These are phyloP conservation scores for Tiliacea aurago DNA, from an alignment of 2,888 invertebrate genomes.

Conservation along the genomic window DNA sequence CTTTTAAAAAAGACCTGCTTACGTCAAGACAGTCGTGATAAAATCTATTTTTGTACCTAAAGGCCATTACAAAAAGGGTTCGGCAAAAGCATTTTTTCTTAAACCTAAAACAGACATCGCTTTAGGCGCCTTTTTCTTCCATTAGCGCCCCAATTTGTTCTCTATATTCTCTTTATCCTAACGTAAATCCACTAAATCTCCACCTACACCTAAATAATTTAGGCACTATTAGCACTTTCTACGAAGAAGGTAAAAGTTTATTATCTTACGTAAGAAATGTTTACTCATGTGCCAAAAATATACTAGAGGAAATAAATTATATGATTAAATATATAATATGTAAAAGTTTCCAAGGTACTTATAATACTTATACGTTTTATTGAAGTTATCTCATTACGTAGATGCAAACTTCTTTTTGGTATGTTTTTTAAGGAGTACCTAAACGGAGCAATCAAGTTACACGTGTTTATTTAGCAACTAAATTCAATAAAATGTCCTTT, in stretches of 20 bases:
- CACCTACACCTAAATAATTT: constrained; percentile 35
- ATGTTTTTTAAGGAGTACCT: neutral
- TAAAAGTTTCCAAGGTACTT: constrained; percentile 10
- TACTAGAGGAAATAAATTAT: neutral
- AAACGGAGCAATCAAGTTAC: neutral
- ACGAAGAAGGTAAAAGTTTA: constrained; percentile 17
- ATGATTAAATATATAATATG: neutral
- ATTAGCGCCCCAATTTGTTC: constrained; percentile 46
- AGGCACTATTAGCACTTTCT: constrained; percentile 19
- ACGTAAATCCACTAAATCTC: constrained; percentile 32
- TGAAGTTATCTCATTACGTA: constrained; percentile 23
- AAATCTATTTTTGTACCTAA: neutral
- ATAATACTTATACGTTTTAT: neutral
- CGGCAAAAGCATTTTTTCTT: constrained; percentile 9
- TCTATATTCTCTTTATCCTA: constrained; percentile 34
- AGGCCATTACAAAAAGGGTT: constrained; percentile 17
- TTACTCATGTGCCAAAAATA: neutral
- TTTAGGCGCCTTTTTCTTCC: constrained; percentile 40
- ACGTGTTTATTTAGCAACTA: neutral
- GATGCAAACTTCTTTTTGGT: neutral
- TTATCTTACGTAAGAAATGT: constrained; percentile 5
- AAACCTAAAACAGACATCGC: constrained; percentile 17
- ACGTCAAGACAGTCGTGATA: neutral
- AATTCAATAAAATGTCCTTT: neutral
- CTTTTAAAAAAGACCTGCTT: neutral